Evolutionary conservation across 2,113 vertebrate genomes (phyloP).

Genomic region (Gavia stellata): DNA sequence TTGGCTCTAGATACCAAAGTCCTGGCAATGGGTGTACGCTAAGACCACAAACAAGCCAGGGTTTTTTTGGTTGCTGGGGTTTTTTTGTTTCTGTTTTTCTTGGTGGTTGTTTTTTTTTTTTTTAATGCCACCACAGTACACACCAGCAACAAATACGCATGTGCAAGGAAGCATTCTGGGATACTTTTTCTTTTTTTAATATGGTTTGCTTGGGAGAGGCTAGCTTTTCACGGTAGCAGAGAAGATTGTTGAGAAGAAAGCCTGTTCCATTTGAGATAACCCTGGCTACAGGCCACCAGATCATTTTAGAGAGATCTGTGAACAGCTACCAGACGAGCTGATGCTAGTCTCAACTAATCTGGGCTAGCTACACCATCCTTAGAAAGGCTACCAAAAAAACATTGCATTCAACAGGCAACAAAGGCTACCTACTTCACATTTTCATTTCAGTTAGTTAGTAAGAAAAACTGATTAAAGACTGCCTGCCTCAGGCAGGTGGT

Average conservation of each 20-base stretch:
- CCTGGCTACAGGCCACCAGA: background rate
- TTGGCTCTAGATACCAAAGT: background rate
- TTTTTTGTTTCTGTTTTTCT: background rate
- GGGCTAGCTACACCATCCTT: background rate
- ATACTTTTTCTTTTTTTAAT: background rate
- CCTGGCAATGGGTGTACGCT: accelerated
- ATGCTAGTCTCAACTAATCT: background rate
- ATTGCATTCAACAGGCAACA: background rate
- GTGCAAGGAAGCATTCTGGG: background rate
- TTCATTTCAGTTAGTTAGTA: background rate
- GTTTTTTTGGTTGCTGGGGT: background rate
- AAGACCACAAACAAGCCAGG: background rate
- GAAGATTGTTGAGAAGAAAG: background rate
- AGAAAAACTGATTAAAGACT: background rate
- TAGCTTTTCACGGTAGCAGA: background rate
- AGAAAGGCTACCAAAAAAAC: background rate
- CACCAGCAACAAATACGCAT: accelerated
- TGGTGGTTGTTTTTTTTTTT: background rate
- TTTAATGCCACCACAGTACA: background rate
- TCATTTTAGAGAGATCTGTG: background rate
- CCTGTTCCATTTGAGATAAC: background rate
- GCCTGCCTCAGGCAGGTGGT: background rate
- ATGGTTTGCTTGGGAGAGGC: background rate
- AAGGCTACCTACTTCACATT: background rate
- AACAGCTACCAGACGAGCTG: background rate